Evolutionary conservation across 2,797 vertebrate species (phyloP), one percentile per base, ranked within the genome.

Genomic region (Typhlichthys subterraneus): DNA sequence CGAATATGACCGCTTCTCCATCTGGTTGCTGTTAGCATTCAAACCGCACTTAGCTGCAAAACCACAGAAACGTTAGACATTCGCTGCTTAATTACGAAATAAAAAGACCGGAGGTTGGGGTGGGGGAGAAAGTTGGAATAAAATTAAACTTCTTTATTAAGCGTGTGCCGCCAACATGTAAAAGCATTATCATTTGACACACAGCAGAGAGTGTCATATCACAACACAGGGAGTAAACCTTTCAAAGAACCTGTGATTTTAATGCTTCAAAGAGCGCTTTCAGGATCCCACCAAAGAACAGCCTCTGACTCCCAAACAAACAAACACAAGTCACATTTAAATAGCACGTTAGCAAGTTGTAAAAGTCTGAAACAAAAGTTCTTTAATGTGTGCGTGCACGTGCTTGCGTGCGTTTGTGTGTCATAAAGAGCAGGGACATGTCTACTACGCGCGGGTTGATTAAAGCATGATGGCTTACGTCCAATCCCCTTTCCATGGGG

Each of bases 391-490:
- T 67, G 59, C 53, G 65, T 57, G 54, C 59, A 48, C 57, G 31
- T 17, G 67, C 50, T 42, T 57, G 57, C 63, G 67, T 70, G 70
- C 76, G 67, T 57, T 68, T 72, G 77, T 70, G 79, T 86, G 81
- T 86, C 77, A 80, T 58, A 81, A 84, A 83, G 85, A 84, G 86
- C 89, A 82, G 86, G 78, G 84, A 89, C 83, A 75, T 83, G 88
- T 92, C 91, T 92, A 84, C 91, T 92, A 85, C 88, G 89, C 75
- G 85, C 81, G 70, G 83, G 86, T 84, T 93, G 92, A 94, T 93
- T 93, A 93, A 93, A 93, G 91, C 86, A 61, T 83, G 87, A 91
- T 90, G 91, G 86, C 89, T 90, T 88, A 76, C 91, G 91, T 92
- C 92, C 92, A 86, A 91, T 83, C 84, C 81, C 87, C 89, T 91